phyloP scores from a whole-genome alignment of 1,140 invertebrate species.

The Drosophila pseudoananassae region DNA sequence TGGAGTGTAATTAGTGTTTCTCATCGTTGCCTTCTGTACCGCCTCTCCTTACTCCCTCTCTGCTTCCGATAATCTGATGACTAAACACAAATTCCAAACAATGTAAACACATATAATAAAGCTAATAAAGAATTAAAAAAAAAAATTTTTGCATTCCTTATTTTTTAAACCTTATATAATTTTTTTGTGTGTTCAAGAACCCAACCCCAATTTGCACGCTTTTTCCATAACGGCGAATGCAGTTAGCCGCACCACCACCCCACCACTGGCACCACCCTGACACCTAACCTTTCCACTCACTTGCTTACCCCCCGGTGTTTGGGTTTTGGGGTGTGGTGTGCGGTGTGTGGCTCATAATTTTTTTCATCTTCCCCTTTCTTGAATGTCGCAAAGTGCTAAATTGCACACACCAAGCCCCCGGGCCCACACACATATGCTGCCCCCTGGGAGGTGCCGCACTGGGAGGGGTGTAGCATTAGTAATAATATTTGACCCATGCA shows the following conservation, averaged over 20 bases:
- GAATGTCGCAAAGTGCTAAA: constrained; percentile 74
- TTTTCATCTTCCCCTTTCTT: constrained; percentile 48
- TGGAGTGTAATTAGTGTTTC: too few relatives aligned
- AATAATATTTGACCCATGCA: constrained; percentile 75
- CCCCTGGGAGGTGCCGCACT: constrained; percentile 23
- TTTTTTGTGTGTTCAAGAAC: constrained; percentile 1
- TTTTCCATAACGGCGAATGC: constrained; percentile 66
- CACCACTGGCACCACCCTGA: background rate
- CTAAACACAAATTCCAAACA: too few relatives aligned
- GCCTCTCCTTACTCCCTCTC: too few relatives aligned
- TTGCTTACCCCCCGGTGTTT: constrained; percentile 46
- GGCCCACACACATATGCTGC: constrained; percentile 47
- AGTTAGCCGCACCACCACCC: constrained; percentile 23
- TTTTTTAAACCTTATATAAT: background rate
- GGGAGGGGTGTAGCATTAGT: constrained; percentile 49
- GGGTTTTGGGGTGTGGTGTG: constrained; percentile 34
- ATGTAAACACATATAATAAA: too few relatives aligned
- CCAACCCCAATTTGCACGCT: constrained; percentile 79
- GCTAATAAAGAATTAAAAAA: too few relatives aligned
- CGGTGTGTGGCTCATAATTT: constrained; percentile 21
- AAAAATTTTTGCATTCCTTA: too few relatives aligned
- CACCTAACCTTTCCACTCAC: background rate
- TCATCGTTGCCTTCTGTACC: too few relatives aligned
- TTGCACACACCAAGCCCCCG: constrained; percentile 54
- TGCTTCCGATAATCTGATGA: too few relatives aligned